phyloP scores from a whole-genome alignment of 2,888 invertebrate genomes.

The Sarcophaga carnaria region DNA sequence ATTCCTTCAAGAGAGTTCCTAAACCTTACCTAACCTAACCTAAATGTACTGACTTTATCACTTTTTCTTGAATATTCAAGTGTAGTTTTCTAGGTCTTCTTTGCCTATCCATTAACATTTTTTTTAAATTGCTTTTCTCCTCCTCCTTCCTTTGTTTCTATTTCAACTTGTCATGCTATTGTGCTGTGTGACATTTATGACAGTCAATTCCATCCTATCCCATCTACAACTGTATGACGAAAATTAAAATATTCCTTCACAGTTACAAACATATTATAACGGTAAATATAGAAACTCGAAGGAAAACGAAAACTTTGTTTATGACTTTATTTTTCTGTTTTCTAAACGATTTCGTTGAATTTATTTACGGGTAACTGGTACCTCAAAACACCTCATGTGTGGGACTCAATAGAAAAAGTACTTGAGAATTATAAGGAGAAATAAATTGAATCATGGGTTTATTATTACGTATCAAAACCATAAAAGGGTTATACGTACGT shows the following conservation, averaged over 20 bases:
- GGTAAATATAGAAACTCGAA: slow-evolving; percentile 3
- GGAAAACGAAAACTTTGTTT: slow-evolving; percentile 8
- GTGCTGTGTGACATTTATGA: slow-evolving; percentile 59
- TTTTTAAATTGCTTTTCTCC: neutral
- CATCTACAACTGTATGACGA: too few relatives aligned
- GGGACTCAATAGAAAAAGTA: slow-evolving; percentile 12
- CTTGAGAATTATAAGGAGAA: slow-evolving; percentile 53
- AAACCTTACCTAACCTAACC: too few relatives aligned
- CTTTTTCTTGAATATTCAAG: neutral
- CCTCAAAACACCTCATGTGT: slow-evolving; percentile 15
- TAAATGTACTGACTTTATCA: too few relatives aligned
- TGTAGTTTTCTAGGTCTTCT: neutral
- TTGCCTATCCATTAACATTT: neutral
- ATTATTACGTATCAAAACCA: slow-evolving; percentile 33
- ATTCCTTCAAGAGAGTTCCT: too few relatives aligned
- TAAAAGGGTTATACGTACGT: slow-evolving; percentile 6
- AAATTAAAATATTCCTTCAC: neutral
- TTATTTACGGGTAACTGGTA: slow-evolving; percentile 24
- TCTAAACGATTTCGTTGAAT: neutral
- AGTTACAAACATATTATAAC: slow-evolving; percentile 44
- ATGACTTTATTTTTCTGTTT: slow-evolving; percentile 32
- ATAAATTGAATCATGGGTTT: slow-evolving; percentile 67
- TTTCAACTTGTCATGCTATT: slow-evolving; percentile 2
- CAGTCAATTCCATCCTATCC: slow-evolving; percentile 40
- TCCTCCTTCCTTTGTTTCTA: neutral